phyloP scores from a whole-genome alignment of 53 echinoderm and acorn worm genomes.

The Antedon mediterranea region DNA sequence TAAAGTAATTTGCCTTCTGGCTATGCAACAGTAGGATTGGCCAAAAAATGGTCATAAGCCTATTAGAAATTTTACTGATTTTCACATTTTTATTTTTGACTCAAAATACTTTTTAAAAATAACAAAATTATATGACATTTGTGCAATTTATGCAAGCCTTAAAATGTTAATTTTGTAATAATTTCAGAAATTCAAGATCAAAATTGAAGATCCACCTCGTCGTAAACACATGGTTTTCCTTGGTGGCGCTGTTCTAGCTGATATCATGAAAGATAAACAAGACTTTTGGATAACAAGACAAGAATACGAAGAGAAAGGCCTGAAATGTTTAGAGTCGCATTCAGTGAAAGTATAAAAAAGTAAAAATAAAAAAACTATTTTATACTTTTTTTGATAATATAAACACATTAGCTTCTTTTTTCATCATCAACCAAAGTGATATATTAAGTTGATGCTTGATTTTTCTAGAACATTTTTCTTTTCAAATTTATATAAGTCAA shows the following conservation, averaged over 20 bases:
- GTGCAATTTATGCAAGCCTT: background rate
- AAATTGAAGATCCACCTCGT: constrained; percentile 97
- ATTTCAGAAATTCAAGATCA: constrained; percentile 85
- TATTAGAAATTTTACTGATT: too few species aligned
- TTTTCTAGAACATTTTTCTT: too few species aligned
- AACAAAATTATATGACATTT: too few species aligned
- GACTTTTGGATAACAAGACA: constrained; percentile 73
- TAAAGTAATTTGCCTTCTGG: too few species aligned
- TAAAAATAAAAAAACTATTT: background rate
- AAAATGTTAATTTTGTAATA: background rate
- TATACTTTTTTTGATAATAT: background rate
- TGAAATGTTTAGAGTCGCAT: constrained; percentile 62
- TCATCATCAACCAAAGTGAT: background rate
- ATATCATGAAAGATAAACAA: constrained; percentile 97
- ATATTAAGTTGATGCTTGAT: too few species aligned
- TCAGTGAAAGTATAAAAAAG: constrained; percentile 50
- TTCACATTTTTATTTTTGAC: too few species aligned
- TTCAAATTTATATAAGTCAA: too few species aligned
- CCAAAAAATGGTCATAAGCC: too few species aligned
- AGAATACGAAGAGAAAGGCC: constrained; percentile 80
- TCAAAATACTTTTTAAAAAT: too few species aligned
- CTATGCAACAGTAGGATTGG: too few species aligned
- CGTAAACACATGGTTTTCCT: constrained; percentile 99
- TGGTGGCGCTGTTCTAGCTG: constrained; percentile 96
- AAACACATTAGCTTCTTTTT: background rate